Evolutionary conservation across 1,140 invertebrate genomes (phyloP).

Genomic region (Laupala kohalensis): DNA sequence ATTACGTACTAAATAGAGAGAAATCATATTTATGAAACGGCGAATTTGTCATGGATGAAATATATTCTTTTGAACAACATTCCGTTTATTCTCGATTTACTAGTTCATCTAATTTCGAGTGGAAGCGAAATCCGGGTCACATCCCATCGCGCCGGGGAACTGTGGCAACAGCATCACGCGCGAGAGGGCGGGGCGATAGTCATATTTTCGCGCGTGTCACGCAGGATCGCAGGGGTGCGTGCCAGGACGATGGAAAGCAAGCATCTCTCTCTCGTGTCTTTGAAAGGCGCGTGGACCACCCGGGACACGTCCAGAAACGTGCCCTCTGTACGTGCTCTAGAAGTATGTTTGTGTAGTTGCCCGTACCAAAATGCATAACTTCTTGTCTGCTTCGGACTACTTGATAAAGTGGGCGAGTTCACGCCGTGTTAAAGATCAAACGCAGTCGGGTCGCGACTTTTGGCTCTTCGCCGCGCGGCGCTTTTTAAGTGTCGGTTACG

Average conservation of each 20-base stretch:
- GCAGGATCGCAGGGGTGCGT: background rate
- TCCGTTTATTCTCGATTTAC: no score
- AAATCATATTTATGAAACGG: no score
- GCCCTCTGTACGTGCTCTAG: background rate
- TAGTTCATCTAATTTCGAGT: no score
- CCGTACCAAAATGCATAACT: background rate
- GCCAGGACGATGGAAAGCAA: no score
- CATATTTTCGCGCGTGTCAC: no score
- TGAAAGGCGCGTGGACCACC: background rate
- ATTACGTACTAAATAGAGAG: no score
- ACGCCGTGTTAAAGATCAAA: background rate
- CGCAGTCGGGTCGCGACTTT: background rate
- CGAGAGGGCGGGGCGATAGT: no score
- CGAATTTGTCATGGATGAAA: no score
- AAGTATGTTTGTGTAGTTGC: background rate
- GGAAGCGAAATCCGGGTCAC: no score
- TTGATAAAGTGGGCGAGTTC: background rate
- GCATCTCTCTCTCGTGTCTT: no score
- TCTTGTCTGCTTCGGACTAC: background rate
- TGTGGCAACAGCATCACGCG: background rate
- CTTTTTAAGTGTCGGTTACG: background rate
- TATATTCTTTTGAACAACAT: no score
- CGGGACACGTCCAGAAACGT: no score
- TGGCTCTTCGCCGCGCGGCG: background rate
- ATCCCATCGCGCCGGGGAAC: background rate